Percentiles rank a stretch among this genome's conserved stretches.
phyloP scores from a whole-genome alignment of 1,140 invertebrate genomes.

The Apolygus lucorum region DNA sequence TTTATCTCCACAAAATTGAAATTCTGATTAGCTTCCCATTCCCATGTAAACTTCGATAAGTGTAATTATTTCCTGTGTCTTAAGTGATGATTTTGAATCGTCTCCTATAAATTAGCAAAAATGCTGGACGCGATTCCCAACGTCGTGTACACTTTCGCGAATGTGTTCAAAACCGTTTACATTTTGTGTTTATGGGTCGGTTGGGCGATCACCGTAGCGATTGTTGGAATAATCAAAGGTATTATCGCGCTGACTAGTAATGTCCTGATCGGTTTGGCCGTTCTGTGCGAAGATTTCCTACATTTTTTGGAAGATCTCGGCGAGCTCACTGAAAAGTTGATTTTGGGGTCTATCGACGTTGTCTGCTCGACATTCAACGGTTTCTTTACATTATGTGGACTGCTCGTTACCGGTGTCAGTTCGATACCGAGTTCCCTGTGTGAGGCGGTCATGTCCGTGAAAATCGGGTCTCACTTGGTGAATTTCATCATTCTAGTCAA shows the following conservation, averaged over 20 bases:
- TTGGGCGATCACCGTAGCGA: not conserved
- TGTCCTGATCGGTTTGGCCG: not conserved
- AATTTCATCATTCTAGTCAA: not conserved
- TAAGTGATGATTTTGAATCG: no score
- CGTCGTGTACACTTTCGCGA: no score
- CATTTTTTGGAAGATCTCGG: not conserved
- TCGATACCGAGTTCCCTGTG: not conserved
- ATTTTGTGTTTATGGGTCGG: slow-evolving; percentile 5
- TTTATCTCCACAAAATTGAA: no score
- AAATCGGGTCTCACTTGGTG: not conserved
- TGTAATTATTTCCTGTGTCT: no score
- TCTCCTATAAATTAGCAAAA: no score
- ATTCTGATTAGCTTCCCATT: no score
- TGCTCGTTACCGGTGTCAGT: not conserved
- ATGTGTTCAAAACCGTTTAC: no score
- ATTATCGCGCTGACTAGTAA: not conserved
- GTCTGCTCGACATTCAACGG: not conserved
- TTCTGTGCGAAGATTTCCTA: slow-evolving; percentile 1
- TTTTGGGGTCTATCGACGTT: not conserved
- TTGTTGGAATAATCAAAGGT: not conserved
- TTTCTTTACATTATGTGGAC: not conserved
- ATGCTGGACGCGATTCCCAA: no score
- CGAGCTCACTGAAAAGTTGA: not conserved
- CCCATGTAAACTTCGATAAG: no score
- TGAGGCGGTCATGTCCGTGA: not conserved